Evolutionary conservation across 1,140 invertebrate genomes (phyloP).

Genomic region (Polyergus mexicanus): DNA sequence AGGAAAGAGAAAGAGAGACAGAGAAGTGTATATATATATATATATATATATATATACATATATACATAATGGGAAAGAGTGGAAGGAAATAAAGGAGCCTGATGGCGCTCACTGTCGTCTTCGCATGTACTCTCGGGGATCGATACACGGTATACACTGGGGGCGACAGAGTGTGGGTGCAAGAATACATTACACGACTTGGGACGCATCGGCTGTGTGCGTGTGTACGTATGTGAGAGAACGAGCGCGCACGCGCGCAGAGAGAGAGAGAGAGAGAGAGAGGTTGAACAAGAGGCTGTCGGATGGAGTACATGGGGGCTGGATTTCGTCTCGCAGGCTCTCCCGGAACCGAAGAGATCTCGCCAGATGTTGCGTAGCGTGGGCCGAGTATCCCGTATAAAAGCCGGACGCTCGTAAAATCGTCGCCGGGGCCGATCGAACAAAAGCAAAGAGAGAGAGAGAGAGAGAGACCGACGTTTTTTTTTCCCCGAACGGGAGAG

Average conservation of each 20-base stretch:
- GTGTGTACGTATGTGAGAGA: conserved; percentile 30
- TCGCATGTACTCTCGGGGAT: conserved; percentile 79
- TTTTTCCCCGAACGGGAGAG: neutral
- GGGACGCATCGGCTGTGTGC: neutral
- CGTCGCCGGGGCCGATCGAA: neutral
- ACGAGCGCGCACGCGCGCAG: conserved; percentile 27
- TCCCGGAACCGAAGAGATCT: conserved; percentile 41
- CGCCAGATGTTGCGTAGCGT: conserved; percentile 58
- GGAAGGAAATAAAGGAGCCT: conserved; percentile 69
- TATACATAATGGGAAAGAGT: conserved; percentile 17
- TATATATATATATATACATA: neutral
- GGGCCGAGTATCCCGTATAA: conserved; percentile 16
- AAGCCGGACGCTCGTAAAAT: conserved; percentile 23
- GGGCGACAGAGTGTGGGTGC: conserved; percentile 64
- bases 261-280: conserved; percentile 13
- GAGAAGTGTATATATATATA: conserved; percentile 17
- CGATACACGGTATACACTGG: conserved; percentile 81
- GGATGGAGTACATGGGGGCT: neutral
- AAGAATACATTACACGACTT: conserved; percentile 67
- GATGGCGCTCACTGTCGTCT: conserved; percentile 78
- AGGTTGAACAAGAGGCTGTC: neutral
- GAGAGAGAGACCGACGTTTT: neutral
- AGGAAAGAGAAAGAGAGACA: conserved; percentile 60
- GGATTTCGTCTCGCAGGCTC: conserved; percentile 21
- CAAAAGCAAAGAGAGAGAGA: neutral